Evolutionary conservation across 2,888 invertebrate species (phyloP).

Genomic region (Strigamia transsilvanica): DNA sequence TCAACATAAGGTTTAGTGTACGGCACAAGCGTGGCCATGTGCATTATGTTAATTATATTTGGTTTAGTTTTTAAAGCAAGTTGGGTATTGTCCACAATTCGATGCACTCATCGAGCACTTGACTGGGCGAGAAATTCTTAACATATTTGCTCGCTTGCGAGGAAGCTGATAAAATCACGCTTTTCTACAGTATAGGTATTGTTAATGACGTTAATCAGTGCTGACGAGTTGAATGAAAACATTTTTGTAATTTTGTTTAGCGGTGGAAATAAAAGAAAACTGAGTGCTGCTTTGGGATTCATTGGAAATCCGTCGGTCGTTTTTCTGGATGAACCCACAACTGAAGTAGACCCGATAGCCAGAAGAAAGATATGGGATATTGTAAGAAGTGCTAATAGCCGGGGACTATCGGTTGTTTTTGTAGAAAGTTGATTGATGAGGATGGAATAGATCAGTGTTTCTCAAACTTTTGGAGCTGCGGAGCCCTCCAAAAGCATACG

Average conservation of each 20-base stretch:
- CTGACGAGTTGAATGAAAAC: too few relatives aligned
- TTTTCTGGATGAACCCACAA: slow-evolving; percentile 74
- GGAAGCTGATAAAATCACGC: slow-evolving; percentile 67
- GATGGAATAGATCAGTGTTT: too few relatives aligned
- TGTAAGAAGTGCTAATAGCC: slow-evolving; percentile 73
- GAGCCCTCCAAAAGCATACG: too few relatives aligned
- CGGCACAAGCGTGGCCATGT: slow-evolving; percentile 51
- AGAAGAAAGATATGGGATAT: slow-evolving; percentile 74
- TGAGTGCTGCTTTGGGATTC: slow-evolving; percentile 76
- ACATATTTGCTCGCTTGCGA: slow-evolving; percentile 75
- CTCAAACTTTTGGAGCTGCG: too few relatives aligned
- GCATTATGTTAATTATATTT: too few relatives aligned
- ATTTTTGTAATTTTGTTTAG: slow-evolving; percentile 71
- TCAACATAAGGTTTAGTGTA: slow-evolving; percentile 61
- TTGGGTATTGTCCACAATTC: slow-evolving; percentile 92
- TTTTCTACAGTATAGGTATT: slow-evolving; percentile 60
- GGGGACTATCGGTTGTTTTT: slow-evolving; percentile 78
- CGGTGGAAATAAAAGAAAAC: slow-evolving; percentile 78
- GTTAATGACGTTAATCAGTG: too few relatives aligned
- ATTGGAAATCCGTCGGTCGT: slow-evolving; percentile 75
- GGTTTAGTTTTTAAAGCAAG: slow-evolving; percentile 73
- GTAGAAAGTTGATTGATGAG: too few relatives aligned
- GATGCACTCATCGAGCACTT: slow-evolving; percentile 80
- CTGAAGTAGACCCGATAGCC: slow-evolving; percentile 82
- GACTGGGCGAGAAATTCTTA: slow-evolving; percentile 78